phyloP scores from a whole-genome alignment of 2,113 vertebrate species.

The Antennarius striatus region DNA sequence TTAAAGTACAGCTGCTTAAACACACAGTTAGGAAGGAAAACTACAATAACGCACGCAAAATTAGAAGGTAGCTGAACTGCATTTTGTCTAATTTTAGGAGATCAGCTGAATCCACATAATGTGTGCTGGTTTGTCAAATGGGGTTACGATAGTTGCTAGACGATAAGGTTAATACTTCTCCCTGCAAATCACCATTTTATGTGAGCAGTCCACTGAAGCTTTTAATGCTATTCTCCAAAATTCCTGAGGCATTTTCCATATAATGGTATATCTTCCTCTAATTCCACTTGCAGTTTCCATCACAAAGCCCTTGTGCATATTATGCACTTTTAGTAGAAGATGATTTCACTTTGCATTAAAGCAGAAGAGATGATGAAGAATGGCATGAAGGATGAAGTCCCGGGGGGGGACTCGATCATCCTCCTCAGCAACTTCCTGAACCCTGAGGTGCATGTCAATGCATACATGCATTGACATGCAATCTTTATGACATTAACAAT shows the following conservation, averaged over 20 bases:
- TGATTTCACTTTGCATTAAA: no score
- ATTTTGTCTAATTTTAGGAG: conserved; percentile 7
- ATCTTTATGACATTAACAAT: no score
- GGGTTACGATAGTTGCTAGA: not conserved
- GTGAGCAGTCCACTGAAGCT: not conserved
- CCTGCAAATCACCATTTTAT: not conserved
- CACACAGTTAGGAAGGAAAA: not conserved
- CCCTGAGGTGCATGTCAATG: no score
- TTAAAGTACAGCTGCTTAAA: not conserved
- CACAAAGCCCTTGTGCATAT: no score
- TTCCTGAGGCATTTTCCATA: not conserved
- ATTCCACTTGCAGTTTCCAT: not conserved
- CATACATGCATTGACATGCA: no score
- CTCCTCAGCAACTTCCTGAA: no score
- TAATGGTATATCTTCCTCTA: not conserved
- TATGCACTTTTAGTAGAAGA: no score
- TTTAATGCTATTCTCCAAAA: not conserved
- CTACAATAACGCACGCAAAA: not conserved
- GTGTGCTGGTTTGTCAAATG: not conserved
- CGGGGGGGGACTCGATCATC: no score
- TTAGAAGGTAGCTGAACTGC: not conserved
- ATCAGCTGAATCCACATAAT: conserved; percentile 1
- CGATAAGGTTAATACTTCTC: not conserved
- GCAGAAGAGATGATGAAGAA: no score
- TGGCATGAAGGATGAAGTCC: no score